Conservation (phyloP, 2,888 invertebrate species). For the Ischnus inquisitorius region DNA sequence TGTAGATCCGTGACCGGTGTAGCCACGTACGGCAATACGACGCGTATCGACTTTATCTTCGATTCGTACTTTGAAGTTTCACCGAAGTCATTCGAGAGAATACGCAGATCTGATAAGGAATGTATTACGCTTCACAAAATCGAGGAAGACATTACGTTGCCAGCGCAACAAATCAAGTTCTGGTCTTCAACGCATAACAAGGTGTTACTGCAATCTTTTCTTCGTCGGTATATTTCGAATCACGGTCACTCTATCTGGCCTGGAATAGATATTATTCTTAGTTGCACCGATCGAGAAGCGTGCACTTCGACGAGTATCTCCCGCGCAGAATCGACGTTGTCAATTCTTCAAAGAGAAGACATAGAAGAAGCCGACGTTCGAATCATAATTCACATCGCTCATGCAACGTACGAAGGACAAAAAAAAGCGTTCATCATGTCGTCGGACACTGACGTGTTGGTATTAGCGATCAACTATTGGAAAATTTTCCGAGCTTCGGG, state of each 20-base stretch:
- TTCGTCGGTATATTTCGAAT: constrained; percentile 11
- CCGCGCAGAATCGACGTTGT: neutral
- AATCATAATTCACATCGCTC: constrained; percentile 41
- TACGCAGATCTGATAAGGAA: constrained; percentile 11
- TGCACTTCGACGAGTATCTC: constrained; percentile 4
- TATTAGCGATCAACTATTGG: neutral
- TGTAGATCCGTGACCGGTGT: constrained; percentile 25
- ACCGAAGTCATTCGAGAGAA: constrained; percentile 38
- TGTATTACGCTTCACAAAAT: constrained; percentile 21
- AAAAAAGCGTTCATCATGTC: constrained; percentile 38
- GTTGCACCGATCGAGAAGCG: constrained; percentile 22
- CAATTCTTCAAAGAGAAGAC: constrained; percentile 36
- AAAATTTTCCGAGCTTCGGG: neutral
- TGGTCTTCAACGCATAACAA: constrained; percentile 40
- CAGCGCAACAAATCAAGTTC: constrained; percentile 33
- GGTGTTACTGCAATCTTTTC: constrained; percentile 33
- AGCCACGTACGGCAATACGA: neutral
- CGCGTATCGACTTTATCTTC: constrained; percentile 58
- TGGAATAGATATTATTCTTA: constrained; percentile 19
- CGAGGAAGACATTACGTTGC: neutral
- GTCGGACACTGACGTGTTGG: constrained; percentile 27
- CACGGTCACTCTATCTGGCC: neutral
- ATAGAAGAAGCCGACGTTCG: constrained; percentile 48
- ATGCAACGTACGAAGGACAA: constrained; percentile 8
- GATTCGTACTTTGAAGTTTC: constrained; percentile 60